These are phyloP conservation scores for Eupithecia vulgata DNA, from an alignment of 2,888 invertebrate species.

Conservation along the genomic window DNA sequence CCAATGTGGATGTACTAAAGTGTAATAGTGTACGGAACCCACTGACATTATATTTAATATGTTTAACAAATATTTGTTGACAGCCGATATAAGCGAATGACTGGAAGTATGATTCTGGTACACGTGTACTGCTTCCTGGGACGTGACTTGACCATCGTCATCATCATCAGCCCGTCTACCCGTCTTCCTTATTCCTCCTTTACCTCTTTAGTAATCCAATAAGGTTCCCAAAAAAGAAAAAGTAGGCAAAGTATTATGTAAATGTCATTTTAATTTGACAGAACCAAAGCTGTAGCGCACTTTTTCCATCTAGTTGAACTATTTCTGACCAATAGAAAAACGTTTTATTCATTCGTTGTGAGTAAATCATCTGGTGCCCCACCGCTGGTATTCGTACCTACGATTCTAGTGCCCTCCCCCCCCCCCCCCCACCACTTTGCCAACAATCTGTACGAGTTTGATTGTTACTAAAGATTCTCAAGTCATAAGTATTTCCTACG, in stretches of 20 bases:
- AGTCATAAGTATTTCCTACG: slow-evolving; percentile 1
- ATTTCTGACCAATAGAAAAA: no score
- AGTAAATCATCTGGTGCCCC: background rate
- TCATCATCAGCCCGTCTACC: background rate
- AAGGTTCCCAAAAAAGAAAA: no score
- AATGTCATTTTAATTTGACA: background rate
- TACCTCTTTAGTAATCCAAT: no score
- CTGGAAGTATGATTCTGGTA: background rate
- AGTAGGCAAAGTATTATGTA: no score
- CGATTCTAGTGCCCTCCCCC: background rate
- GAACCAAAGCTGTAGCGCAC: no score
- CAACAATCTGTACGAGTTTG: background rate
- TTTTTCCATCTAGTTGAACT: no score
- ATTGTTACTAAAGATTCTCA: background rate
- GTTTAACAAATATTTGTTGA: background rate
- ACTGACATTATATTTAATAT: background rate
- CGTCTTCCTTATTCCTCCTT: background rate
- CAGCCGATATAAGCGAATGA: background rate
- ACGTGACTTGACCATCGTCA: background rate
- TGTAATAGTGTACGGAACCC: background rate
- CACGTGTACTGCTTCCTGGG: background rate
- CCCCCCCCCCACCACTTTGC: background rate
- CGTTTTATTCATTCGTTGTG: background rate
- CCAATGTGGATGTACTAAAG: no score
- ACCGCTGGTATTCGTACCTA: background rate